Base-by-base conservation (phyloP, 2,797 vertebrate genomes). In the Acridotheres tristis region DNA sequence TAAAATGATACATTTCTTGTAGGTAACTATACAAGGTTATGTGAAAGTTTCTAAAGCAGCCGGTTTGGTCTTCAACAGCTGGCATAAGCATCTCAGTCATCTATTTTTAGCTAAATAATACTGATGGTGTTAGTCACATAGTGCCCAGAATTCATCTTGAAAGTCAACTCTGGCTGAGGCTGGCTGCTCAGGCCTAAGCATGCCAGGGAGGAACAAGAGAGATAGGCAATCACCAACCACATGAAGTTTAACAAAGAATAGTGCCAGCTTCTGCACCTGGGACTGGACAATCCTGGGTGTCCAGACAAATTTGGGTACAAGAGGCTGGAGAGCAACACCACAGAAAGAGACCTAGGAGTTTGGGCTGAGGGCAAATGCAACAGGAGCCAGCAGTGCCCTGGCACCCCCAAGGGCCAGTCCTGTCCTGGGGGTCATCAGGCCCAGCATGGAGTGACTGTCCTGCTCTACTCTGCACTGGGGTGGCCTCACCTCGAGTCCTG, bases 251-350 rank as follows among this genome's bases (percentile, higher is more conserved):
- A 54, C 40, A 29, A 51, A 57, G 36, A 25, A 36, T 21, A 23
- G 18, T 38, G 38, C 45, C 0, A 1, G 51, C 30, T 65, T 57
- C 61, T 69, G 38, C 29, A 66, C 6, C 23, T 29, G 14, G 20
- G 32, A 74, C 0, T 4, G 45, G 6, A 36, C 12, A 69, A 42
- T 26, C 30, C 48, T 34, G 16, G 16, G 48, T 57, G 26, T 34
- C 36, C 20, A 22, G 14, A 40, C 29, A 51, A 7, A 34, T 0
- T 38, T 10, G 16, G 27, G 16, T 27, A 58, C 1, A 16, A 59
- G 55, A 75, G 57, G 67, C 80, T 79, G 66, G 14, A 48, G 27
- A 71, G 43, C 57, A 75, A 38, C 53, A 69, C 19, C 66, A 21
- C 1, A 4, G 0, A 27, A 65, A 69, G 42, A 38, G 36, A 77